phyloP scores from a whole-genome alignment of 2,797 vertebrate species.

The Tachyglossus aculeatus region DNA sequence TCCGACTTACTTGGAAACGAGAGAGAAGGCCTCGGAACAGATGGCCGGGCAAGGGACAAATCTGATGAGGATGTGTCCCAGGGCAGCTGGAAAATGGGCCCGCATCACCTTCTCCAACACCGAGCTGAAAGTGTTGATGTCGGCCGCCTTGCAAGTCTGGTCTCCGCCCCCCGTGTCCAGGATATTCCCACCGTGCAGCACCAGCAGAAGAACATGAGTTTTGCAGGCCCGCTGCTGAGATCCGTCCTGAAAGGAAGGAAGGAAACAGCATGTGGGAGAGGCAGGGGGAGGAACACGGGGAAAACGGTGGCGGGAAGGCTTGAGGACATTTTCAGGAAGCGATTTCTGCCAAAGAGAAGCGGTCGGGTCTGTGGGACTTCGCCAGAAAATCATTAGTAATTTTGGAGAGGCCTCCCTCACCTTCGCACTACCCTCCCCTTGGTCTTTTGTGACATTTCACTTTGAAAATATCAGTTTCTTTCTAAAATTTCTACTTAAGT shows the following conservation, averaged over 20 bases:
- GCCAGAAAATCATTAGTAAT: no score
- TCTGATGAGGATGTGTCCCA: conserved; percentile 89
- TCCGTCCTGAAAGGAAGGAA: conserved; percentile 66
- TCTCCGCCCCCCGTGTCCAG: conserved; percentile 88
- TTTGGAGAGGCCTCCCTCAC: no score
- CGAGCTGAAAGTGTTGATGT: conserved; percentile 86
- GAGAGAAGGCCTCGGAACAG: conserved; percentile 93
- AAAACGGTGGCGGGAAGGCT: no score
- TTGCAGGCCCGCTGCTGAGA: conserved; percentile 83
- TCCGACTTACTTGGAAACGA: conserved; percentile 91
- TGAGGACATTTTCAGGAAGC: no score
- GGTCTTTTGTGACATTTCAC: not conserved
- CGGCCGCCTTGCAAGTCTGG: conserved; percentile 85
- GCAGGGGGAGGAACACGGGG: no score
- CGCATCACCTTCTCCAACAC: conserved; percentile 91
- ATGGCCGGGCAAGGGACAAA: conserved; percentile 93
- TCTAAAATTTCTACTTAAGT: not conserved
- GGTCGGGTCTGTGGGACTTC: no score
- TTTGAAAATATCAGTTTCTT: not conserved
- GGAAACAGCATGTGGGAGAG: not conserved
- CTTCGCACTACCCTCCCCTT: accelerated
- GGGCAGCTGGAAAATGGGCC: conserved; percentile 89
- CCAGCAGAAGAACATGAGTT: conserved; percentile 89
- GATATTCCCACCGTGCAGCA: conserved; percentile 94
- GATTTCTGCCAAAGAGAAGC: no score